A percentile compares a stretch with the other conserved stretches of the same genome.
These are phyloP conservation scores for Zosterops borbonicus DNA, from an alignment of 2,113 vertebrate species.

Conservation along the genomic window DNA sequence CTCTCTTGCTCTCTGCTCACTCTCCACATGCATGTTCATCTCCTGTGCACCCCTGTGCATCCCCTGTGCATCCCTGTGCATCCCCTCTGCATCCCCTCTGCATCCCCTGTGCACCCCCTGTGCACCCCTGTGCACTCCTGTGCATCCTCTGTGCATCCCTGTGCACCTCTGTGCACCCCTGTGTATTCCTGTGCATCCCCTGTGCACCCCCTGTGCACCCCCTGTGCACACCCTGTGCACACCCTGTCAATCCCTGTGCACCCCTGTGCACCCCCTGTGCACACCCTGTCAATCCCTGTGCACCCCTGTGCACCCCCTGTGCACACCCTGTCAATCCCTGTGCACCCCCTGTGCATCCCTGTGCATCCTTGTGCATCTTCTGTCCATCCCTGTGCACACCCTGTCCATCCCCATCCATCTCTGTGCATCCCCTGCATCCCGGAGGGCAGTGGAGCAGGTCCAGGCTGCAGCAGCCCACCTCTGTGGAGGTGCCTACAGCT, in stretches of 20 bases:
- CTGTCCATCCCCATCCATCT: background rate
- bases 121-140: too few relatives aligned
- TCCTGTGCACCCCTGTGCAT: too few relatives aligned
- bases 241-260: too few relatives aligned
- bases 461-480: background rate
- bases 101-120: background rate
- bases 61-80: background rate
- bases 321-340: background rate
- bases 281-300: background rate
- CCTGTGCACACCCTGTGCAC: background rate
- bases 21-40: too few relatives aligned
- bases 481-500: background rate
- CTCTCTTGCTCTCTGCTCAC: fast-evolving
- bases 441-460: background rate
- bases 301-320: background rate
- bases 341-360: background rate
- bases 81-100: background rate
- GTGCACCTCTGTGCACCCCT: background rate
- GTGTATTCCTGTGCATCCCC: background rate
- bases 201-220: too few relatives aligned
- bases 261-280: background rate
- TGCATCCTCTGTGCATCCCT: background rate
- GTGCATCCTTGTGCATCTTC: too few relatives aligned
- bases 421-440: too few relatives aligned
- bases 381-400: background rate